Percentiles rank a stretch among this genome's conserved stretches.
Evolutionary conservation across 2,797 vertebrate species (phyloP).

Genomic region (Denticeps clupeoides): DNA sequence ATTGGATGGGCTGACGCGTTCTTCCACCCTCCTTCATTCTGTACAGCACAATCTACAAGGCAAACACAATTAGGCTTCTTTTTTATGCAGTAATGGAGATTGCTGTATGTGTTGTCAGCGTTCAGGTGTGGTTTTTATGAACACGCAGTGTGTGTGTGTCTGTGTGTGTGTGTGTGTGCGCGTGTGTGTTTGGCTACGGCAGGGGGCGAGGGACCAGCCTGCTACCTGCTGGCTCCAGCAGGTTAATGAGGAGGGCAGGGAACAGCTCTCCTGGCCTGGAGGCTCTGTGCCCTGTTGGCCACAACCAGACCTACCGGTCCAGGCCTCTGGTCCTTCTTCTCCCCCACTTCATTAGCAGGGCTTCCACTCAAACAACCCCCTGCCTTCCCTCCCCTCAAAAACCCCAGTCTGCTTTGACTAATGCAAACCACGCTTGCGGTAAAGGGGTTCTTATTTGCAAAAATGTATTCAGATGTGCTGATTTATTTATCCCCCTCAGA

Average conservation of each 20-base stretch:
- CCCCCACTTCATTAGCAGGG: constrained; percentile 43
- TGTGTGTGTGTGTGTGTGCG: constrained; percentile 8
- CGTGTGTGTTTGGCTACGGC: neutral
- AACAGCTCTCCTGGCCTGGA: constrained; percentile 35
- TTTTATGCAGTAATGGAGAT: neutral
- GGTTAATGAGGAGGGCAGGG: constrained; percentile 62
- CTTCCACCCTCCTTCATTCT: constrained; percentile 35
- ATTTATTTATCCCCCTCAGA: constrained; percentile 59
- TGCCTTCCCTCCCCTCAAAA: neutral
- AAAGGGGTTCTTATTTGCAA: constrained; percentile 59
- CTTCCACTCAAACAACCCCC: constrained; percentile 9
- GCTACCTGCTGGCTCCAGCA: constrained; percentile 36
- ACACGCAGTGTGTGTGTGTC: constrained; percentile 7
- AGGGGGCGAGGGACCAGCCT: no score
- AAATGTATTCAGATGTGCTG: constrained; percentile 53
- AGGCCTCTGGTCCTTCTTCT: constrained; percentile 4
- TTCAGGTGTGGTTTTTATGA: no score
- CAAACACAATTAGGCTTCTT: no score
- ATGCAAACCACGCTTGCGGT: constrained; percentile 58
- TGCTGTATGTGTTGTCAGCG: constrained; percentile 20
- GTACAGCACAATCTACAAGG: no score
- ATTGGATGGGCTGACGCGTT: constrained; percentile 45
- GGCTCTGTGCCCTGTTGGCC: constrained; percentile 16
- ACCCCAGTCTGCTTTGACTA: constrained; percentile 3
- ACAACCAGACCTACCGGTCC: constrained; percentile 1